A percentile compares a stretch with the other conserved stretches of the same genome.
Conservation (phyloP, 1,140 invertebrate species). For the Dermatophagoides farinae region DNA sequence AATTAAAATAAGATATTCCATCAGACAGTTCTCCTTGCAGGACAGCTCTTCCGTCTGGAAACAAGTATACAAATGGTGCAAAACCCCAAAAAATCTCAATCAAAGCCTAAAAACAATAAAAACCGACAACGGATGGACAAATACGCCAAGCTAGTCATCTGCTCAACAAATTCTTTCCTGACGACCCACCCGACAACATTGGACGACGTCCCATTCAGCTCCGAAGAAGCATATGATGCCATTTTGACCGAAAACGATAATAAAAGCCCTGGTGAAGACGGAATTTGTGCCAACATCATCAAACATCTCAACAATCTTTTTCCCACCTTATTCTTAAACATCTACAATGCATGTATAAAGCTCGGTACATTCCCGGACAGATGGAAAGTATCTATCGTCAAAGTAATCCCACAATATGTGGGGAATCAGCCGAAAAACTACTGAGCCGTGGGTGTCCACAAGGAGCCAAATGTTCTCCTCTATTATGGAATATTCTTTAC, state of each 20-base stretch:
- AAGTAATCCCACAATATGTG: not conserved
- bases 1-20: too few species aligned
- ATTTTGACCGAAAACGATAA: not conserved
- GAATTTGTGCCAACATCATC: not conserved
- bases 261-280: not conserved
- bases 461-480: constrained; percentile 5
- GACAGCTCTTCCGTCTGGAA: not conserved
- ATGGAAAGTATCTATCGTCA: not conserved
- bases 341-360: not conserved
- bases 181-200: not conserved
- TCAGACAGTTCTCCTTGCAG: not conserved
- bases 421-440: too few species aligned
- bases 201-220: not conserved
- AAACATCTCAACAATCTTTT: not conserved
- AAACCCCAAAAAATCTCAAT: not conserved
- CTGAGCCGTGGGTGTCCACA: constrained; percentile 2
- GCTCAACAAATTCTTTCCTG: not conserved
- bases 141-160: not conserved
- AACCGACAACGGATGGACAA: not conserved
- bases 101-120: not conserved
- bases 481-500: constrained; percentile 14
- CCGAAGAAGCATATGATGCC: not conserved
- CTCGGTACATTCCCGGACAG: not conserved
- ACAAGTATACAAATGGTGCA: not conserved
- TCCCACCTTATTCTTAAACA: not conserved